Evolutionary conservation across 2,888 invertebrate genomes (phyloP).

Genomic region (Eumacrocentrus americanus): DNA sequence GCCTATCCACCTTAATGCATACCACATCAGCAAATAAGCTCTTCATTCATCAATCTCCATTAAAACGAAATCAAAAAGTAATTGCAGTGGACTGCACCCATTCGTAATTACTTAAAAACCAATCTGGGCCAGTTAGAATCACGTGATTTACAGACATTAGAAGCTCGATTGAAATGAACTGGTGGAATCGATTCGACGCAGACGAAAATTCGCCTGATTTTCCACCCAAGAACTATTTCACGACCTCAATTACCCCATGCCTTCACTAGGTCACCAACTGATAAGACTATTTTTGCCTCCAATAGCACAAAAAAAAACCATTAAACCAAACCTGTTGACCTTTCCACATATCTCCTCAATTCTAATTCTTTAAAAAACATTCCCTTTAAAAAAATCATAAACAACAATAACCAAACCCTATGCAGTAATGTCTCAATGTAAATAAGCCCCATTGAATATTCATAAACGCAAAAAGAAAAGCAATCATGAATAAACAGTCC

Average conservation of each 20-base stretch:
- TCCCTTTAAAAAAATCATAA: too few relatives aligned
- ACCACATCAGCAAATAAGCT: too few relatives aligned
- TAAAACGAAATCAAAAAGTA: neutral
- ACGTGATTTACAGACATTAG: conserved; percentile 21
- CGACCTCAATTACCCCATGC: neutral
- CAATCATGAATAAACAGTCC: neutral
- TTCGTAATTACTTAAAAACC: neutral
- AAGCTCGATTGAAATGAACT: conserved; percentile 18
- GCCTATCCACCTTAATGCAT: too few relatives aligned
- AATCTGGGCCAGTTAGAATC: conserved; percentile 10
- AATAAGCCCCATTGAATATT: too few relatives aligned
- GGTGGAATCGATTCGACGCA: conserved; percentile 3
- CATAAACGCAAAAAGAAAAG: neutral
- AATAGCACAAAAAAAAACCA: neutral
- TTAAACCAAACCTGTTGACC: too few relatives aligned
- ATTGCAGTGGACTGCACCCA: neutral
- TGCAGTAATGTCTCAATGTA: too few relatives aligned
- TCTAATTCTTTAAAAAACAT: too few relatives aligned
- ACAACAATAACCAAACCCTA: too few relatives aligned
- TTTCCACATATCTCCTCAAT: too few relatives aligned
- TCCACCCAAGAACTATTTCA: neutral
- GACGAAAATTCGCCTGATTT: conserved; percentile 5
- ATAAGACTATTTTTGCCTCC: neutral
- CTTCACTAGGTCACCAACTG: neutral
- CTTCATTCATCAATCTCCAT: too few relatives aligned